Conservation (phyloP, 2,113 vertebrate genomes). For the Lagopus leucura region DNA sequence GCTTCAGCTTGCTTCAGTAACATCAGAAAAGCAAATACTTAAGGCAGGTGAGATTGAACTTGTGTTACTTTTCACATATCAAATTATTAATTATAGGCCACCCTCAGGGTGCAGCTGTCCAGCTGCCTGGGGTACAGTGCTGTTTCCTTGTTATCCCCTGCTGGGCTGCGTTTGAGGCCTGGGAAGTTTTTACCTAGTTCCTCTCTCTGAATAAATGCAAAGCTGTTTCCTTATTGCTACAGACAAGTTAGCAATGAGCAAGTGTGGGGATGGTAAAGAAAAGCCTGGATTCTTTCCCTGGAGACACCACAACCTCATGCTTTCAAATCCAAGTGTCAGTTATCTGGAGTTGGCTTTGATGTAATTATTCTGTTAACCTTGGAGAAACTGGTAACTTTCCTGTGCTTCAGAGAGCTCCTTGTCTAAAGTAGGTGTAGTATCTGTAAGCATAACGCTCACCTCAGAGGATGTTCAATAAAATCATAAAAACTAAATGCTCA, state of each 20-base stretch:
- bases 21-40: background rate
- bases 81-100: background rate
- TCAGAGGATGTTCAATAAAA: background rate
- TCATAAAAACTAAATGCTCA: background rate
- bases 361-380: background rate
- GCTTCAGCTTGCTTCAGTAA: rapidly evolving
- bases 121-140: background rate
- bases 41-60: background rate
- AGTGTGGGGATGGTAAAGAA: background rate
- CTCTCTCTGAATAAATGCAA: background rate
- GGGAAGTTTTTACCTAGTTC: background rate
- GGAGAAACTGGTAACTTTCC: background rate
- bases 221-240: background rate
- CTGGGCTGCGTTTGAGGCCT: background rate
- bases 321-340: background rate
- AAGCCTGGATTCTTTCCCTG: background rate
- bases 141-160: background rate
- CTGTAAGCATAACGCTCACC: background rate
- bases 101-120: background rate
- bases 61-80: background rate
- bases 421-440: background rate
- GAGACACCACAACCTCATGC: background rate
- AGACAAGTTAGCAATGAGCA: background rate
- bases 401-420: background rate
- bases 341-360: background rate